A percentile compares a stretch with the other conserved stretches of the same genome.
phyloP scores from a whole-genome alignment of 2,797 vertebrate genomes.

The Sebastes itinus region DNA sequence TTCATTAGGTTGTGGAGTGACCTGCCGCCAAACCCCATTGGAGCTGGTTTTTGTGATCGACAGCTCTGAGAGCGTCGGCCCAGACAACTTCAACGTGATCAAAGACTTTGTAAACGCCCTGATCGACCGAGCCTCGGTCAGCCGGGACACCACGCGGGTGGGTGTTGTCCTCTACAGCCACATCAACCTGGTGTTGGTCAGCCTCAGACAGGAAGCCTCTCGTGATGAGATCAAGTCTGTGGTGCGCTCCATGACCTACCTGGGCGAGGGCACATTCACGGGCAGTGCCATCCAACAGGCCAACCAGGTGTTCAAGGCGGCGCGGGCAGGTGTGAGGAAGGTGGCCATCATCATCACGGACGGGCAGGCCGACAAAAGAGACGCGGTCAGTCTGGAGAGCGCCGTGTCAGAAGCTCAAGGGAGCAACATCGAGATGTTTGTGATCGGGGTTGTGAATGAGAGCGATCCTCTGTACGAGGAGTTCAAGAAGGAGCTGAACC shows the following conservation, averaged over 20 bases:
- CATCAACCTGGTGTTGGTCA: constrained; percentile 79
- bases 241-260: constrained; percentile 84
- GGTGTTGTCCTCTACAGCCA: constrained; percentile 90
- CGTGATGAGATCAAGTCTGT: constrained; percentile 81
- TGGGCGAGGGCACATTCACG: constrained; percentile 89
- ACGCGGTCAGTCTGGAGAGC: constrained; percentile 74
- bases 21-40: constrained; percentile 77
- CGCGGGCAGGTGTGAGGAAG: constrained; percentile 79
- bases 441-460: constrained; percentile 86
- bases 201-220: constrained; percentile 72
- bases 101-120: constrained; percentile 87
- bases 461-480: constrained; percentile 80
- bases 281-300: constrained; percentile 85
- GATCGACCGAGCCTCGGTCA: constrained; percentile 79
- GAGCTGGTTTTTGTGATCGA: constrained; percentile 93
- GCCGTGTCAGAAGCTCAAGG: constrained; percentile 75
- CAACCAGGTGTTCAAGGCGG: constrained; percentile 75
- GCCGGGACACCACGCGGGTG: constrained; percentile 69
- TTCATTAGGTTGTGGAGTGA: constrained; percentile 65
- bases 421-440: constrained; percentile 83
- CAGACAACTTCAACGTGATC: constrained; percentile 85
- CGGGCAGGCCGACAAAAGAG: constrained; percentile 84
- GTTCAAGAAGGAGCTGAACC: constrained; percentile 84
- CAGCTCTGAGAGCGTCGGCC: constrained; percentile 91
- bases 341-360: constrained; percentile 88